These are phyloP conservation scores for Vanessa atalanta DNA, from an alignment of 1,140 invertebrate species.

Conservation along the genomic window DNA sequence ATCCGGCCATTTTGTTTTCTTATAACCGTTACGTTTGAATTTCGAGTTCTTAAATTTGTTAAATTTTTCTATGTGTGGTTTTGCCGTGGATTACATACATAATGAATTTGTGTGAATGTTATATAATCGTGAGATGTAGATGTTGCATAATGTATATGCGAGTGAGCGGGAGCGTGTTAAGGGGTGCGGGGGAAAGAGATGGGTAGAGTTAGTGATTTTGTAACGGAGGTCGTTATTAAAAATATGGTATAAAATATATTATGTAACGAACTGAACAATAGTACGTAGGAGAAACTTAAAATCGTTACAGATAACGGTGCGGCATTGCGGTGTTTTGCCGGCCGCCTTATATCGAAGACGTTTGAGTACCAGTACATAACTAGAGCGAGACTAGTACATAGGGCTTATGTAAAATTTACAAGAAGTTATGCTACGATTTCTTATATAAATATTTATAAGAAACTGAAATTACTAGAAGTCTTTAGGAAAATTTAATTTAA, in stretches of 20 bases:
- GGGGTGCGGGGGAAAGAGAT: slow-evolving; percentile 37
- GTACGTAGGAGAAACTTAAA: slow-evolving; percentile 3
- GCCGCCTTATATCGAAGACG: neutral
- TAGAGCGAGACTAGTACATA: no score
- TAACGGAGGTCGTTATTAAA: slow-evolving; percentile 2
- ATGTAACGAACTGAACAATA: neutral
- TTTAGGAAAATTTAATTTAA: no score
- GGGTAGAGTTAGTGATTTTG: slow-evolving; percentile 34
- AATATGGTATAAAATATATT: slow-evolving; percentile 13
- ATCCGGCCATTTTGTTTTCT: slow-evolving; percentile 49
- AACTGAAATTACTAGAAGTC: no score
- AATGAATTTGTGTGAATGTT: slow-evolving; percentile 32
- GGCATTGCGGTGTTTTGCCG: slow-evolving; percentile 7
- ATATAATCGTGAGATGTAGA: slow-evolving; percentile 34
- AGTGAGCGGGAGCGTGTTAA: slow-evolving; percentile 41
- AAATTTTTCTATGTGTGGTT: slow-evolving; percentile 29
- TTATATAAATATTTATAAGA: no score
- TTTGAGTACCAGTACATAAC: no score
- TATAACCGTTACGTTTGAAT: slow-evolving; percentile 37
- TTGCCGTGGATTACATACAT: slow-evolving; percentile 28
- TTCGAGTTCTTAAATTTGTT: slow-evolving; percentile 14
- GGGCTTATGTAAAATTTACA: no score
- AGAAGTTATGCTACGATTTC: no score
- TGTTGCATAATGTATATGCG: slow-evolving; percentile 49
- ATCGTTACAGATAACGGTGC: neutral